A percentile compares a stretch with the other conserved stretches of the same genome.
phyloP scores from a whole-genome alignment of 2,797 vertebrate species.

The Neomorphus geoffroyi region DNA sequence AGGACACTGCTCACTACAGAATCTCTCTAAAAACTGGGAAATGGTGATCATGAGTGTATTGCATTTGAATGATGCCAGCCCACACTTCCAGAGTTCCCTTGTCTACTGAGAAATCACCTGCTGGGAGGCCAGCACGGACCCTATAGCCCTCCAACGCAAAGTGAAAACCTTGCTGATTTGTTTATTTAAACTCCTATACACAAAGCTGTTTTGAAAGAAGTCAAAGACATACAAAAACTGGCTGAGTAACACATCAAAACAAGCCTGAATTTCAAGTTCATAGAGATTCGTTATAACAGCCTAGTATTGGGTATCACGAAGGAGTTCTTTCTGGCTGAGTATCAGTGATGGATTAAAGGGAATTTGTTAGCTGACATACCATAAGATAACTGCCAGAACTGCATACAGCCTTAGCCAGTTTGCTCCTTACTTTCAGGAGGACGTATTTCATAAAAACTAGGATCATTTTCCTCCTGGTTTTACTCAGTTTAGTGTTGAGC shows the following conservation, averaged over 20 bases:
- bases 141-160: background rate
- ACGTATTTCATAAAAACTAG: background rate
- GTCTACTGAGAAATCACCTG: background rate
- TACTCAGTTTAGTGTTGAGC: background rate
- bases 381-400: background rate
- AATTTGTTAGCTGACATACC: background rate
- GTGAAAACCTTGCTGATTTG: background rate
- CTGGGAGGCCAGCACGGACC: background rate
- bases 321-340: background rate
- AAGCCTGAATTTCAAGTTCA: background rate
- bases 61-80: background rate
- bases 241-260: background rate
- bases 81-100: background rate
- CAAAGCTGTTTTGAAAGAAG: background rate
- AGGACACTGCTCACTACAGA: background rate
- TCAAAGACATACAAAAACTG: background rate
- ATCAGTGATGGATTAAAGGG: background rate
- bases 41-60: background rate
- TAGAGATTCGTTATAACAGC: background rate
- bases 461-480: background rate
- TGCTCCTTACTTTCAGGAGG: background rate
- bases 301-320: background rate
- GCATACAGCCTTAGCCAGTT: background rate
- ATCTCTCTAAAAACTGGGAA: background rate
- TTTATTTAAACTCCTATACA: background rate